These are phyloP conservation scores for Scaptomyza hsui DNA, from an alignment of 1,140 invertebrate genomes.

Conservation along the genomic window DNA sequence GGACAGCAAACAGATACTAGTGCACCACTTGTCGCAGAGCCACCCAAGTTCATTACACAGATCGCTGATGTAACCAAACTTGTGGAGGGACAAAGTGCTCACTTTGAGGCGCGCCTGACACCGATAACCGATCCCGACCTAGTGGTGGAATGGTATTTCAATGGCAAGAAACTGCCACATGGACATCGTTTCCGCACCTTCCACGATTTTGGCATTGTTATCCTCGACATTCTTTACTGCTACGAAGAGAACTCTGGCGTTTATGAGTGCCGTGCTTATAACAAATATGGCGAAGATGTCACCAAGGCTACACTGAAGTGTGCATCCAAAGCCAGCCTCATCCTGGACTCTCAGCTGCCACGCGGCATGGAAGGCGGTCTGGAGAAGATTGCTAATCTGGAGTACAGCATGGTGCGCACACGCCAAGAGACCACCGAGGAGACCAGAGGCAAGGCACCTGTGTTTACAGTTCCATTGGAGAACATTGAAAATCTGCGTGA, in stretches of 20 bases:
- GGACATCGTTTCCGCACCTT: slow-evolving; percentile 97
- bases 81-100: slow-evolving; percentile 96
- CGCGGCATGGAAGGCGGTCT: slow-evolving; percentile 96
- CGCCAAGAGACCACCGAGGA: slow-evolving; percentile 89
- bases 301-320: slow-evolving; percentile 95
- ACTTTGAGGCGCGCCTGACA: slow-evolving; percentile 95
- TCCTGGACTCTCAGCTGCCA: slow-evolving; percentile 97
- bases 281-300: slow-evolving; percentile 94
- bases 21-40: slow-evolving; percentile 89
- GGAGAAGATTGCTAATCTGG: slow-evolving; percentile 96
- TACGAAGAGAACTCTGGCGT: slow-evolving; percentile 98
- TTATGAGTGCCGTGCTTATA: slow-evolving; percentile 96
- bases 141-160: slow-evolving; percentile 97
- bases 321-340: slow-evolving; percentile 94
- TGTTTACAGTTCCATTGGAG: slow-evolving; percentile 94
- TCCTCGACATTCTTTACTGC: slow-evolving; percentile 97
- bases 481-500: slow-evolving; percentile 94
- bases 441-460: slow-evolving; percentile 91
- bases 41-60: slow-evolving; percentile 95
- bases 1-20: slow-evolving; percentile 86
- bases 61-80: slow-evolving; percentile 92
- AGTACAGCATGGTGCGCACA: slow-evolving; percentile 91
- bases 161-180: slow-evolving; percentile 95
- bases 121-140: slow-evolving; percentile 96
- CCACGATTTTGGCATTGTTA: slow-evolving; percentile 98